A percentile compares a stretch with the other conserved stretches of the same genome.
Evolutionary conservation across 2,113 vertebrate genomes (phyloP).

Genomic region (Cyphomyrus discorhynchus): DNA sequence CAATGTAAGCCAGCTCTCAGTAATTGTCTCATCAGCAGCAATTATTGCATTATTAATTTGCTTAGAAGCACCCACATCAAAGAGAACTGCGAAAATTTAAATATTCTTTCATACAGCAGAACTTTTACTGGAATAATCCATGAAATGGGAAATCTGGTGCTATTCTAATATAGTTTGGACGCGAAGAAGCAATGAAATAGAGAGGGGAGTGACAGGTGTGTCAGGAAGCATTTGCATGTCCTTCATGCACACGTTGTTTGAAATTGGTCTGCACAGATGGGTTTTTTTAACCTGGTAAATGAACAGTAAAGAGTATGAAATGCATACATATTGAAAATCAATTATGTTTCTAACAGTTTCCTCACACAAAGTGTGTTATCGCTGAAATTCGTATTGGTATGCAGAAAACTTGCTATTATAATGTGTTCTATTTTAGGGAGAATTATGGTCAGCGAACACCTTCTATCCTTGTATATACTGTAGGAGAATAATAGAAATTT

Average conservation of each 20-base stretch:
- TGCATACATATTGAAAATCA: neutral
- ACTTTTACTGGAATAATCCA: neutral
- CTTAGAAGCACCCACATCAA: neutral
- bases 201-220: neutral
- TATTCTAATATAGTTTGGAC: neutral
- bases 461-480: neutral
- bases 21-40: neutral
- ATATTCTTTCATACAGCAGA: neutral
- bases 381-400: neutral
- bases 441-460: neutral
- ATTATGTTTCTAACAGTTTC: neutral
- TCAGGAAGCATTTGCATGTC: neutral
- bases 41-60: conserved; percentile 1
- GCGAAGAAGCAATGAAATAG: neutral
- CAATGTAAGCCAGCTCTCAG: neutral
- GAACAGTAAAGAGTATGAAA: neutral
- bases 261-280: neutral
- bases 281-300: neutral
- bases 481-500: neutral
- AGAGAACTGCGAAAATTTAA: neutral
- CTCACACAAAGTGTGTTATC: neutral
- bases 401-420: neutral
- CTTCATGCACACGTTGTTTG: neutral
- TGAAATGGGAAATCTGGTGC: neutral
- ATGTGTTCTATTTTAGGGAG: neutral